Conservation (phyloP, 2,113 vertebrate species). For the Donacobius atricapilla region DNA sequence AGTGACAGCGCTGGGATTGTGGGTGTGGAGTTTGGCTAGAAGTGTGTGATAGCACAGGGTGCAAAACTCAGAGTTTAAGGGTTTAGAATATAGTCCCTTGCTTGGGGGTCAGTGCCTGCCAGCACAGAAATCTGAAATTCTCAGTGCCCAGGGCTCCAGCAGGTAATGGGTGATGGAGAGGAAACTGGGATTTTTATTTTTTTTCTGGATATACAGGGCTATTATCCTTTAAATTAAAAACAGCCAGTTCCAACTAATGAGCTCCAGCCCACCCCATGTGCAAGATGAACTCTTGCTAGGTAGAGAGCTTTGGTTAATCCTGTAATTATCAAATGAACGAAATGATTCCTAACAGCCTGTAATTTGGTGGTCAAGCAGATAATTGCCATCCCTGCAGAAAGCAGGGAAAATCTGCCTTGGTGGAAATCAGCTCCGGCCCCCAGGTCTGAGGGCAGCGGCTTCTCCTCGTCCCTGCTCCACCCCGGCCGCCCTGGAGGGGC, state of each 20-base stretch:
- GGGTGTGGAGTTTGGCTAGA: no score
- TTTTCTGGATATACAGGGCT: not conserved
- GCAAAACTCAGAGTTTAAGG: no score
- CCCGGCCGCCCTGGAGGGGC: not conserved
- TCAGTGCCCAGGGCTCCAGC: not conserved
- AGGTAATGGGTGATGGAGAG: not conserved
- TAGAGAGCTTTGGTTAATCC: not conserved
- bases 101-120: no score
- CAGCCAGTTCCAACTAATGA: not conserved
- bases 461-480: not conserved
- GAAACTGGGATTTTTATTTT: not conserved
- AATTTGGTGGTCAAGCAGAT: conserved; percentile 19
- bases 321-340: conserved; percentile 5
- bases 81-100: no score
- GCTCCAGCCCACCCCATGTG: not conserved
- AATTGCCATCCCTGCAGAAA: not conserved
- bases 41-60: no score
- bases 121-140: no score
- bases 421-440: not conserved
- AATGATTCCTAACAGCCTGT: not conserved
- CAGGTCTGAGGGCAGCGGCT: accelerated
- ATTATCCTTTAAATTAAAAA: not conserved
- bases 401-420: not conserved
- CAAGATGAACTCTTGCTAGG: not conserved
- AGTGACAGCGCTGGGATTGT: no score